Evolutionary conservation across 2,888 invertebrate genomes (phyloP), one percentile per base, ranked within the genome.

Genomic region (Halocaridina rubra): DNA sequence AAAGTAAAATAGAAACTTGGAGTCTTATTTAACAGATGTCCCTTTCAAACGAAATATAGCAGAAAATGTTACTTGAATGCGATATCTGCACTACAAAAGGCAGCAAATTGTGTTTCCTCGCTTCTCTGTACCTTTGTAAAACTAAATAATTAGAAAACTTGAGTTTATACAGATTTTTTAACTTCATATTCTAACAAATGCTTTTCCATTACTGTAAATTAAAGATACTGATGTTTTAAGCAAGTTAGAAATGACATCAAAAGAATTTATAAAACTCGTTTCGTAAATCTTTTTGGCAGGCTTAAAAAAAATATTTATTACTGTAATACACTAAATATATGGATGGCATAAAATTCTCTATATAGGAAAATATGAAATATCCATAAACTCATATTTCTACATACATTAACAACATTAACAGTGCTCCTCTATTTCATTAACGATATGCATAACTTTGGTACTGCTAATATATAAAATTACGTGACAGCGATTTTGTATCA

Each of bases 271-370:
- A 67, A 27, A 64, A 67, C 3, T 8, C 29, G 13, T 4, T 67
- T 13, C 16, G 30, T 16, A 16, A 24, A 19, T 3, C 13, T 8
- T 16, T 30, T 16, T 67, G 29, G 30, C 29, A n/a, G 29, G 19
- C 13, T 10, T 3, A 67, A 67, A 67, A 30, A 67, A 67, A 67
- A 30, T 67, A 67, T 67, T 16, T n/a, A 27, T 67, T 67, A 2
- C 16, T 5, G 29, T 27, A 74, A 32, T 46, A n/a, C 53, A 53
- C 53, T 53, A n/a, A 53, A 74, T 39, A 33, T 74, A 74, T 46
- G 33, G 72, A 72, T 74, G 46, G 46, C 72, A 74, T 74, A 24
- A 39, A 74, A 33, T 74, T 19, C 29, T 10, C 30, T 69, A 24
- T 30, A 22, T 59, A 59, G 22, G 30, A 69, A n/a, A 69, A 29